These are phyloP conservation scores for Natator depressus DNA, from an alignment of 2,113 vertebrate species.

Conservation along the genomic window DNA sequence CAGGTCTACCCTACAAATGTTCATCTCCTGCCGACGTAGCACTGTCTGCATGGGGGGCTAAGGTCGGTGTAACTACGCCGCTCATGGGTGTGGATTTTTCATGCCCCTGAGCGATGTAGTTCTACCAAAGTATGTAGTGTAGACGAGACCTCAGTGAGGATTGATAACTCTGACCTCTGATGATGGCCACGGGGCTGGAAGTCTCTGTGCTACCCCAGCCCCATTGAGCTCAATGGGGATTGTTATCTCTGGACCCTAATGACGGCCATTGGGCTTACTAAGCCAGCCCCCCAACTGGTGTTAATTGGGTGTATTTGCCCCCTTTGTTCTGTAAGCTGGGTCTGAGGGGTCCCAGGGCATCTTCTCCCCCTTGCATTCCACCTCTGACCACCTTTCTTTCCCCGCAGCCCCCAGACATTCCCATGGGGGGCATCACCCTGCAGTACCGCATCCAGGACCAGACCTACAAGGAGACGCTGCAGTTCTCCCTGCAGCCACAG, in stretches of 20 bases:
- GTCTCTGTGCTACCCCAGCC: too few relatives aligned
- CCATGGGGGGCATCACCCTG: background rate
- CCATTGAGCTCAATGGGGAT: background rate
- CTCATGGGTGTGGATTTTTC: too few relatives aligned
- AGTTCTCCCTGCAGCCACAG: background rate
- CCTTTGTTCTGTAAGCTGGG: background rate
- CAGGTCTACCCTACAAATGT: too few relatives aligned
- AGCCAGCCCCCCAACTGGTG: too few relatives aligned
- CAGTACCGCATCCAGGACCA: slow-evolving; percentile 28
- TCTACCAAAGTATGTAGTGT: too few relatives aligned
- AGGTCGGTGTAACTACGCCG: too few relatives aligned
- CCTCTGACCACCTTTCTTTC: background rate
- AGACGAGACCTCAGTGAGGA: too few relatives aligned
- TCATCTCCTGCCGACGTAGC: too few relatives aligned
- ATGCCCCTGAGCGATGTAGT: too few relatives aligned
- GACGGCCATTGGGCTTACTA: background rate
- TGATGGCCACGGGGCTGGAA: too few relatives aligned
- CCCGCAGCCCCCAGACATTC: background rate
- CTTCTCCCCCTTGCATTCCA: background rate
- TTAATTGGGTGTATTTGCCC: background rate
- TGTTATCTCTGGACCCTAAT: background rate
- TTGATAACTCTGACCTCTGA: too few relatives aligned
- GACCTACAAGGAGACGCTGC: background rate
- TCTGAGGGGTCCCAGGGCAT: background rate
- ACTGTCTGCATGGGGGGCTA: too few relatives aligned